Evolutionary conservation across 2,113 vertebrate species (phyloP), one percentile per base, ranked within the genome.

Genomic region (Orycteropus afer): DNA sequence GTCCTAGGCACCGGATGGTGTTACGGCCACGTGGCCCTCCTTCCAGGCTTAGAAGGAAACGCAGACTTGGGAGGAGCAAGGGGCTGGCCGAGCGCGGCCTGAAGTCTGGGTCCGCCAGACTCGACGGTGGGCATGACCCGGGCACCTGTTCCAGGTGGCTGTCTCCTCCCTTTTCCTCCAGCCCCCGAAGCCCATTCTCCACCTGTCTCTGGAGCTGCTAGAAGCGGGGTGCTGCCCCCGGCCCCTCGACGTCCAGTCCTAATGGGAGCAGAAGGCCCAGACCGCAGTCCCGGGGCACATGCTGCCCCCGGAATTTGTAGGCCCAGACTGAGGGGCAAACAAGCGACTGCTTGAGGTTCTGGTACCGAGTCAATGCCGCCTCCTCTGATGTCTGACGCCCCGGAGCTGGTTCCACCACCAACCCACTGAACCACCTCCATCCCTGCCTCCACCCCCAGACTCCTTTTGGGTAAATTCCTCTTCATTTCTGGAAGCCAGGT

Each of bases 271-370:
- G 29, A 18, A 8, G 74, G 83, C 27, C 9, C 0, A 0, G 18
- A 42, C 22, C 11, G 5, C 7, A 2, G 47, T 12, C 12, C n/a
- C 12, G 0, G 1, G 55, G 34, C 6, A 3, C 7, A 0, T 10
- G 9, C 81, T 34, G 18, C 0, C 1, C 45, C 8, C 6, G 27
- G 2, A 1, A 7, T 22, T 12, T 10, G 3, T 7, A 10, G 76
- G 65, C 59, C 37, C 15, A 2, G 51, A 53, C 15, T 10, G 51
- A 8, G 51, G 15, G 51, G 51, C 15, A 15, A 8, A 53, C 9
- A 15, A 53, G 51, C 9, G 51, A 8, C 51, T 10, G 4, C 59
- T 3, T 5, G 23, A 8, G 27, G 59, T 25, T 2, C 59, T 27
- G 59, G 5, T 11, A 25, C 7, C 27, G 6, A 3, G 7, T 6